Percentiles rank a stretch among this genome's conserved stretches.
phyloP scores from a whole-genome alignment of 2,888 invertebrate species.

The Amphimallon solstitiale region DNA sequence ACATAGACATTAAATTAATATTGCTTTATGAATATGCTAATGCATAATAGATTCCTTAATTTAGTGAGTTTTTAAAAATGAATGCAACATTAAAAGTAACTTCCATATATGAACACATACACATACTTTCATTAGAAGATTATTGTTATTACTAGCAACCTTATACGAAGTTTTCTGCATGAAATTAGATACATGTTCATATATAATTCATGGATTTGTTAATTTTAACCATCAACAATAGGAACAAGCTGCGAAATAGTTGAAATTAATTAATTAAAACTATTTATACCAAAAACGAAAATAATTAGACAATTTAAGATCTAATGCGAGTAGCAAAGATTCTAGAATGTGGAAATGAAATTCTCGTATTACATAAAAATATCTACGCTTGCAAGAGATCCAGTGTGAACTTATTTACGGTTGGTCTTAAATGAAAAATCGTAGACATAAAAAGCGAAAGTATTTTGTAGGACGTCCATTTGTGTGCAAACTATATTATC shows the following conservation, averaged over 20 bases:
- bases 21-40: too few species aligned
- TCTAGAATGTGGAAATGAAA: conserved; percentile 14
- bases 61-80: too few species aligned
- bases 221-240: background rate
- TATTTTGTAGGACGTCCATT: conserved; percentile 33
- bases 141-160: too few species aligned
- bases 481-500: conserved; percentile 38
- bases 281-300: background rate
- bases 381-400: conserved; percentile 7
- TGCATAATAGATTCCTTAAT: too few species aligned
- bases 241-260: background rate
- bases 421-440: conserved; percentile 24
- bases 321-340: conserved; percentile 2
- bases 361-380: conserved; percentile 31
- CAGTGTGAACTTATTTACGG: conserved; percentile 19
- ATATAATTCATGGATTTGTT: too few species aligned
- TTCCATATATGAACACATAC: too few species aligned
- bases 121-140: too few species aligned
- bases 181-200: too few species aligned
- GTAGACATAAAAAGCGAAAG: conserved; percentile 31
- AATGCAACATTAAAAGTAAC: too few species aligned
- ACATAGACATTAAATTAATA: too few species aligned
- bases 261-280: conserved; percentile 13
- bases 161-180: too few species aligned
- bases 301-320: background rate